These are phyloP conservation scores for Thalassarche chlororhynchos DNA, from an alignment of 2,113 vertebrate genomes.

Conservation along the genomic window DNA sequence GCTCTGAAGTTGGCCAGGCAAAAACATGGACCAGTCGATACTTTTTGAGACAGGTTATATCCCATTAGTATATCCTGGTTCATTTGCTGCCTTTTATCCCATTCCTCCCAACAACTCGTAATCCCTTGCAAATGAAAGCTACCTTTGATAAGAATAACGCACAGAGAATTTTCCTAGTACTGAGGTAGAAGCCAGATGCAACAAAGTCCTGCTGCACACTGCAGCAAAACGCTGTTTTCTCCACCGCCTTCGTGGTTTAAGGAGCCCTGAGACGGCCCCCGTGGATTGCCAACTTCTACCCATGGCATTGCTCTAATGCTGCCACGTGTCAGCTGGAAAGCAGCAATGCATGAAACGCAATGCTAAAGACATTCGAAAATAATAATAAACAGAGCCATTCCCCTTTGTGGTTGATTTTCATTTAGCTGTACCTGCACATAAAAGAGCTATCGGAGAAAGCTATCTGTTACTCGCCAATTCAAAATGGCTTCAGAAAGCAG, in stretches of 20 bases:
- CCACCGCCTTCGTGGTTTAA: rapidly evolving
- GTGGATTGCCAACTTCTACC: not conserved
- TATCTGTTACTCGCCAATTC: not conserved
- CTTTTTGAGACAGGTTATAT: not conserved
- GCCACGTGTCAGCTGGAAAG: not conserved
- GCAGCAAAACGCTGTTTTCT: not conserved
- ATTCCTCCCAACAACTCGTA: not conserved
- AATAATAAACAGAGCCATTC: not conserved
- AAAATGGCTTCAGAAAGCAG: not conserved
- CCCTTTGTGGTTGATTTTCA: not conserved
- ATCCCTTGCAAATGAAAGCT: not conserved
- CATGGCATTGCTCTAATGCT: not conserved
- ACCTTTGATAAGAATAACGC: not conserved
- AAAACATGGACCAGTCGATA: not conserved
- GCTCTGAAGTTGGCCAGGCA: not conserved
- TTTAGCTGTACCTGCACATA: not conserved
- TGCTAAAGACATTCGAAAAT: not conserved
- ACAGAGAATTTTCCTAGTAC: not conserved
- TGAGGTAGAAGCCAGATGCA: not conserved
- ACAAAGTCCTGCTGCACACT: not conserved
- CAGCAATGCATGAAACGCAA: not conserved
- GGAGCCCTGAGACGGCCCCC: not conserved
- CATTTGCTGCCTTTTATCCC: not conserved
- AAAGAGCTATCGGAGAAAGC: not conserved
- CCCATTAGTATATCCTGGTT: not conserved